A percentile compares a stretch with the other conserved stretches of the same genome.
These are phyloP conservation scores for Pipistrellus nathusii DNA, from an alignment of 2,797 vertebrate species.

Conservation along the genomic window DNA sequence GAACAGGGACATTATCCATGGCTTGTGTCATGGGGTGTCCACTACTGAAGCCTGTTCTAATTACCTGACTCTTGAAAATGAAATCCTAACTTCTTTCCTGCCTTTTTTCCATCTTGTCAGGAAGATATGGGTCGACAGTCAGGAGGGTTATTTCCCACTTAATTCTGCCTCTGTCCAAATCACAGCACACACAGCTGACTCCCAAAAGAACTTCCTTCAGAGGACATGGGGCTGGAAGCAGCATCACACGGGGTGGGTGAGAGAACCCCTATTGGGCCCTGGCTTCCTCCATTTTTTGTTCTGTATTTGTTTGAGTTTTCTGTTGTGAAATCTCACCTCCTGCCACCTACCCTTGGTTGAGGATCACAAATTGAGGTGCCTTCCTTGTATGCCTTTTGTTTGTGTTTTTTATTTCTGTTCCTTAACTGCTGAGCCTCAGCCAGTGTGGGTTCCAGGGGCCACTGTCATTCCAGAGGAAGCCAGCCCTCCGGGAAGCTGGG, in stretches of 20 bases:
- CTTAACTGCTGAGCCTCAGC: conserved; percentile 80
- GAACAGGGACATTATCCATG: not conserved
- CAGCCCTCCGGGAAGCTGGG: conserved; percentile 8
- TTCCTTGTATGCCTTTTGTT: conserved; percentile 81
- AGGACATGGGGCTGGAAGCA: not conserved
- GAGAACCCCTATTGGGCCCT: not conserved
- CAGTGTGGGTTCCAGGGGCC: conserved; percentile 56
- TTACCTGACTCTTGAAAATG: conserved; percentile 9
- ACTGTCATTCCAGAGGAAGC: conserved; percentile 75
- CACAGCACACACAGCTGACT: not conserved
- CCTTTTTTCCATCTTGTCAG: conserved; percentile 28
- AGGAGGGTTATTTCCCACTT: not conserved
- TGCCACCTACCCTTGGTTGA: conserved; percentile 71
- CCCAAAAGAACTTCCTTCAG: conserved; percentile 37
- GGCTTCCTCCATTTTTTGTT: not conserved
- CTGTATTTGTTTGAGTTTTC: conserved; percentile 45
- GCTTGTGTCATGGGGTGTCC: not conserved
- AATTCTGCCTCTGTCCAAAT: not conserved
- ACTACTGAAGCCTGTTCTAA: not conserved
- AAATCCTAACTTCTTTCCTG: conserved; percentile 26
- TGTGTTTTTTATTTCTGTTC: conserved; percentile 69
- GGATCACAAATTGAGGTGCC: conserved; percentile 84
- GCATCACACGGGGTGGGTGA: not conserved
- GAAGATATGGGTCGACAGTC: not conserved
- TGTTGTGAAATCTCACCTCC: conserved; percentile 2